Evolutionary conservation across 2,888 invertebrate genomes (phyloP), one percentile per base, ranked within the genome.

Genomic region (Caenorhabditis zanzibari): DNA sequence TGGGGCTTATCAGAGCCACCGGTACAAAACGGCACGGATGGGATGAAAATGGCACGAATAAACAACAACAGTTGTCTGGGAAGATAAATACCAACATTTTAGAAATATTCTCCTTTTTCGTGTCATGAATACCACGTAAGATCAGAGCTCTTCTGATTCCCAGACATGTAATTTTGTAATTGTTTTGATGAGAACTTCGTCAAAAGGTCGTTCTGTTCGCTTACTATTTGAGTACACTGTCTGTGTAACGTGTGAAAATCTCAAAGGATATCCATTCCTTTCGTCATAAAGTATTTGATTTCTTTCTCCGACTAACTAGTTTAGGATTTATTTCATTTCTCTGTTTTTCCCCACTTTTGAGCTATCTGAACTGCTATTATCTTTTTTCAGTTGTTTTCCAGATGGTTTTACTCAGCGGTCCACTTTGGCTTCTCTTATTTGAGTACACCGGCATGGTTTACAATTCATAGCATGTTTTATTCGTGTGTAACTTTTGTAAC

Each of bases 391-490:
- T n/a, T n/a, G n/a, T 28, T 22, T 35, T 63, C 14, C 54, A 63
- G 54, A 73, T 73, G 73, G 63, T 63, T 52, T 26, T 66, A 9
- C 59, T 76, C 6, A 26, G 19, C 7, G 79, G 79, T 2, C 38
- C 72, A 3, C 16, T 38, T 7, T 79, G 79, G 79, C 22, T 79
- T 24, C 24, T 64, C 2, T 19, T 72, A 9, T 56, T 28, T 10
- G 54, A 64, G 19, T 79, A 64, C 38, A 24, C 66, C 0, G 74
- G 52, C 59, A 14, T 73, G 73, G 73, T 81, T 81, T 26, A 54
- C 66, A 24, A 12, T 73, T 14, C 73, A 81, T 12, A 59, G 81
- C 44, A 81, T 81, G 52, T 59, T 74, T 54, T 81, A 72, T 54
- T 74, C 81, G 0, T 22, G 47, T 6, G 14, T 73, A 2, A 58